Evolutionary conservation across 1,140 invertebrate species (phyloP).

Genomic region (Amphibalanus amphitrite): DNA sequence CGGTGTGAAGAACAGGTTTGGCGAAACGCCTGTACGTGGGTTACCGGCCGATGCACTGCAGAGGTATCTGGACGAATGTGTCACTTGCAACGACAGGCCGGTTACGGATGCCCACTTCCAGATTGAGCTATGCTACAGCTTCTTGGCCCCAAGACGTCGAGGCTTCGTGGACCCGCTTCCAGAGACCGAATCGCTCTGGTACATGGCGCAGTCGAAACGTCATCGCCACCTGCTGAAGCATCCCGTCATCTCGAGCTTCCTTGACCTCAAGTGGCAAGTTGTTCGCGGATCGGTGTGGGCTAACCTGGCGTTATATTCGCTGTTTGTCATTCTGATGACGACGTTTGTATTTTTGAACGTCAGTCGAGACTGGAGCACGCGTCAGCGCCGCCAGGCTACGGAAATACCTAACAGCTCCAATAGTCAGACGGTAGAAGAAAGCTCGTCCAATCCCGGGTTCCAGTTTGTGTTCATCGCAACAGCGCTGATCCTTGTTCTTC

Average conservation of each 20-base stretch:
- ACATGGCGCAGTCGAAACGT: constrained; percentile 13
- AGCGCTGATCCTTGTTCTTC: constrained; percentile 6
- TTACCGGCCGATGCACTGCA: constrained; percentile 44
- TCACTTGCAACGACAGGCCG: constrained; percentile 36
- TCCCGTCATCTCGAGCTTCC: constrained; percentile 55
- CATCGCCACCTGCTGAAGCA: constrained; percentile 41
- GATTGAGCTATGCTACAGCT: constrained; percentile 50
- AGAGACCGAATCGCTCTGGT: constrained; percentile 16
- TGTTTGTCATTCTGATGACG: constrained; percentile 40
- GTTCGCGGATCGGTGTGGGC: constrained; percentile 49
- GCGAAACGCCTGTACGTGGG: constrained; percentile 46
- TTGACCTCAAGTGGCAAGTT: constrained; percentile 60
- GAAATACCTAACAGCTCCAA: not conserved
- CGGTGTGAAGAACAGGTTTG: constrained; percentile 42
- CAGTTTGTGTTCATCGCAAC: constrained; percentile 13
- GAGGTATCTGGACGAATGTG: constrained; percentile 50
- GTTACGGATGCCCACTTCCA: constrained; percentile 42
- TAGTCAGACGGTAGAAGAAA: not conserved
- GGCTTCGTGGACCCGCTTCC: not conserved
- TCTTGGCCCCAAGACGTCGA: constrained; percentile 34
- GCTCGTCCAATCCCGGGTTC: constrained; percentile 5
- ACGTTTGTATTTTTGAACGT: constrained; percentile 9
- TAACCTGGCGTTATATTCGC: constrained; percentile 49
- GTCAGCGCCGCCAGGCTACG: not conserved
- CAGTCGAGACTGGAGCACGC: not conserved